Conservation (phyloP, 1,140 invertebrate species). For the Lutraria rhynchaena region DNA sequence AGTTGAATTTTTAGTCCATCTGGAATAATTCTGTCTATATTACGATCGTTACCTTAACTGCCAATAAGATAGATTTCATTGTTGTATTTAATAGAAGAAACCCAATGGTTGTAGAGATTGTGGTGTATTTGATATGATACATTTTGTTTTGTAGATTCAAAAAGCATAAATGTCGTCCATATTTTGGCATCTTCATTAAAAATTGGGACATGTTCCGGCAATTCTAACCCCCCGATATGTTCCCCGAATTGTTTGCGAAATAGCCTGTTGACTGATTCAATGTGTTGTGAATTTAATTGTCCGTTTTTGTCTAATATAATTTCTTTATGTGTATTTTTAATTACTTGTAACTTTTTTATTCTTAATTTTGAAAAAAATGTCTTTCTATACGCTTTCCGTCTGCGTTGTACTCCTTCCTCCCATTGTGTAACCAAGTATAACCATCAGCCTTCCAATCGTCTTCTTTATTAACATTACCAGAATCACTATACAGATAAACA, state of each 20-base stretch:
- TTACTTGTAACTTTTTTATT: too few species aligned
- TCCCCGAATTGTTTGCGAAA: constrained; percentile 6
- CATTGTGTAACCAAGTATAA: background rate
- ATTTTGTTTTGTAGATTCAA: background rate
- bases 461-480: background rate
- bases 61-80: constrained; percentile 15
- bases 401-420: background rate
- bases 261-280: background rate
- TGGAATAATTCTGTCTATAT: background rate
- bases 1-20: constrained; percentile 10
- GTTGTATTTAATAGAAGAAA: constrained; percentile 5
- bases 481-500: background rate
- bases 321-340: background rate
- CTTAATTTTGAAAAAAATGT: too few species aligned
- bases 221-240: background rate
- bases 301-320: background rate
- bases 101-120: constrained; percentile 13
- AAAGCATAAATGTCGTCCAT: background rate
- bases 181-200: background rate
- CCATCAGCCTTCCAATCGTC: too few species aligned
- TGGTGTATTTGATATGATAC: background rate
- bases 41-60: constrained; percentile 5
- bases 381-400: too few species aligned
- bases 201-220: constrained; percentile 1
- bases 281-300: constrained; percentile 7